A percentile compares a stretch with the other conserved stretches of the same genome.
These are phyloP conservation scores for Hystrix cristata DNA, from an alignment of 2,113 vertebrate species.

Conservation along the genomic window DNA sequence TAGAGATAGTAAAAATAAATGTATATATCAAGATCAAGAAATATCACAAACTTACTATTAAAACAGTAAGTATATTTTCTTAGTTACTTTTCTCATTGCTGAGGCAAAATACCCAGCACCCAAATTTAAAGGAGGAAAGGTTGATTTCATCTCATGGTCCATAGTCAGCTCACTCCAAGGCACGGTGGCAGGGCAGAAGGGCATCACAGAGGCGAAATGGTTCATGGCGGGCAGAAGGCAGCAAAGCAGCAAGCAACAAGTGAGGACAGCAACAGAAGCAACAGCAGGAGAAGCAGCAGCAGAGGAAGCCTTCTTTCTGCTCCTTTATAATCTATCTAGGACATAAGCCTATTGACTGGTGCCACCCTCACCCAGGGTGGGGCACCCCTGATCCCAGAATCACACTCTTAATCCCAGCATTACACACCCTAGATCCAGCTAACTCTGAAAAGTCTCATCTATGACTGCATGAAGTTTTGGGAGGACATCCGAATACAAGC, in stretches of 20 bases:
- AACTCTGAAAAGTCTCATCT: not conserved
- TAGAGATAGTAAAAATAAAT: not conserved
- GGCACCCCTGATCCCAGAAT: not conserved
- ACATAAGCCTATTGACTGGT: not conserved
- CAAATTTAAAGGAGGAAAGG: not conserved
- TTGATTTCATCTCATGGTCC: not conserved
- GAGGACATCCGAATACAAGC: no score
- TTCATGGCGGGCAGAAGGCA: not conserved
- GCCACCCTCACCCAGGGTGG: not conserved
- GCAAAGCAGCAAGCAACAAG: not conserved
- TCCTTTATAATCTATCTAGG: not conserved
- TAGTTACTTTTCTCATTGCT: not conserved
- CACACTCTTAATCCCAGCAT: not conserved
- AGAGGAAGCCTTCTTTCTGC: not conserved
- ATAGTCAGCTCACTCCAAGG: not conserved
- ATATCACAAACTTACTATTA: not conserved
- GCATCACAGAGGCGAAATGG: not conserved
- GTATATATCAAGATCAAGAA: not conserved
- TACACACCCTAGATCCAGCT: not conserved
- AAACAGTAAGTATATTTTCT: not conserved
- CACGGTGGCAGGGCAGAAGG: not conserved
- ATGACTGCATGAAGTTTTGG: not conserved
- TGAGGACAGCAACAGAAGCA: not conserved
- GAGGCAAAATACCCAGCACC: not conserved
- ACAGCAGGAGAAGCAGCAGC: not conserved